Evolutionary conservation across 1,140 invertebrate species (phyloP).

Genomic region (Monochamus saltuarius): DNA sequence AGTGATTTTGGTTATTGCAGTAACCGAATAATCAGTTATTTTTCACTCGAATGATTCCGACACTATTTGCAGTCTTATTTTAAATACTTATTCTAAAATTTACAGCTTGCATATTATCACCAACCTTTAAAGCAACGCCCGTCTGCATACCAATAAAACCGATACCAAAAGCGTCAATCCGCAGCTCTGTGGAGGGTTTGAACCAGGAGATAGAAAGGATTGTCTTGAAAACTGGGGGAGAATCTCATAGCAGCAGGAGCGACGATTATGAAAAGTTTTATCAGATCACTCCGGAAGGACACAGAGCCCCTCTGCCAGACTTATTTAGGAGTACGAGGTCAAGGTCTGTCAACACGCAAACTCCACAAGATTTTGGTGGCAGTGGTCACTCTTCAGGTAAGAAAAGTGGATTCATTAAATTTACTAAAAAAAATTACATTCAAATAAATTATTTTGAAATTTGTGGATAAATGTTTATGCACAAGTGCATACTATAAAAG

Average conservation of each 20-base stretch:
- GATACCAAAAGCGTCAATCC: slow-evolving; percentile 59
- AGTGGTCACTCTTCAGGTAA: slow-evolving; percentile 59
- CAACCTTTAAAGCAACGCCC: slow-evolving; percentile 56
- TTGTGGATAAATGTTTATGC: background rate
- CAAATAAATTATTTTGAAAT: too few relatives aligned
- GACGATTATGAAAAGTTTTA: slow-evolving; percentile 32
- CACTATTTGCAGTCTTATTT: background rate
- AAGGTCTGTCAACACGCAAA: slow-evolving; percentile 75
- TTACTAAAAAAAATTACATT: background rate
- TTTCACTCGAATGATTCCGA: too few relatives aligned
- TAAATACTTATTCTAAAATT: slow-evolving; percentile 7
- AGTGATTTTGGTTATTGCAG: too few relatives aligned
- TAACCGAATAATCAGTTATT: too few relatives aligned
- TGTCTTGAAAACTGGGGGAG: slow-evolving; percentile 37
- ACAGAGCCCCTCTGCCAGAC: slow-evolving; percentile 78
- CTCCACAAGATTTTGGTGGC: slow-evolving; percentile 60
- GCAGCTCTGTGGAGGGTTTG: slow-evolving; percentile 80
- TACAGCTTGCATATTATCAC: slow-evolving; percentile 39
- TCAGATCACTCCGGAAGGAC: slow-evolving; percentile 73
- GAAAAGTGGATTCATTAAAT: background rate
- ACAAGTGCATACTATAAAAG: too few relatives aligned
- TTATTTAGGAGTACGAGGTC: slow-evolving; percentile 66
- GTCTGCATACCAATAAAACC: slow-evolving; percentile 58
- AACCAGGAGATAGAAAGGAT: slow-evolving; percentile 79
- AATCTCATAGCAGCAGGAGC: slow-evolving; percentile 32